Evolutionary conservation across 1,140 invertebrate genomes (phyloP).

Genomic region (Bombus impatiens): DNA sequence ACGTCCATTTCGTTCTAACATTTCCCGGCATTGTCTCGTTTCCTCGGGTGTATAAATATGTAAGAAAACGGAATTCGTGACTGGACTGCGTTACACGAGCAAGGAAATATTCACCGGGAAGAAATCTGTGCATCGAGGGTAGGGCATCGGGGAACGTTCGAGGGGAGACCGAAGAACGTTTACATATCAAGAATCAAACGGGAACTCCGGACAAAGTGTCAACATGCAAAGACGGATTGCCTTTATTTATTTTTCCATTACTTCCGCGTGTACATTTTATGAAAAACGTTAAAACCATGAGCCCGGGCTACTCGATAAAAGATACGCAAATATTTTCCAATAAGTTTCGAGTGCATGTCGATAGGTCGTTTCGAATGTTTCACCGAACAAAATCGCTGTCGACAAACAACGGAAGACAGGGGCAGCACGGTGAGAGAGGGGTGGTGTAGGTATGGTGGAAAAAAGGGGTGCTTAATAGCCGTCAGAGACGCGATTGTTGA

Average conservation of each 20-base stretch:
- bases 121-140: conserved; percentile 13
- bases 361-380: conserved; percentile 12
- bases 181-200: conserved; percentile 36
- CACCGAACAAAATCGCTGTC: conserved; percentile 13
- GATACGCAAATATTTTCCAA: conserved; percentile 22
- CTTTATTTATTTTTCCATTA: conserved; percentile 25
- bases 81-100: conserved; percentile 22
- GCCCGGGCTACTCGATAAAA: no score
- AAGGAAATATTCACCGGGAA: conserved; percentile 4
- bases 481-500: conserved; percentile 65
- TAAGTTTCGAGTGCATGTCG: conserved; percentile 21
- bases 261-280: conserved; percentile 9
- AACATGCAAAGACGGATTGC: conserved; percentile 29
- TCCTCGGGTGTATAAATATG: conserved; percentile 47
- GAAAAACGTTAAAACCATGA: neutral
- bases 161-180: neutral
- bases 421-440: neutral
- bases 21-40: conserved; percentile 15
- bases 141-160: neutral
- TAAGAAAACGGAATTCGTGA: conserved; percentile 40
- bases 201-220: conserved; percentile 18
- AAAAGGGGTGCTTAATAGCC: conserved; percentile 66
- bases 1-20: neutral
- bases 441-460: neutral
- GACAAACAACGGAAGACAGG: conserved; percentile 12